These are phyloP conservation scores for Balaeniceps rex DNA, from an alignment of 2,113 vertebrate genomes.

Conservation along the genomic window DNA sequence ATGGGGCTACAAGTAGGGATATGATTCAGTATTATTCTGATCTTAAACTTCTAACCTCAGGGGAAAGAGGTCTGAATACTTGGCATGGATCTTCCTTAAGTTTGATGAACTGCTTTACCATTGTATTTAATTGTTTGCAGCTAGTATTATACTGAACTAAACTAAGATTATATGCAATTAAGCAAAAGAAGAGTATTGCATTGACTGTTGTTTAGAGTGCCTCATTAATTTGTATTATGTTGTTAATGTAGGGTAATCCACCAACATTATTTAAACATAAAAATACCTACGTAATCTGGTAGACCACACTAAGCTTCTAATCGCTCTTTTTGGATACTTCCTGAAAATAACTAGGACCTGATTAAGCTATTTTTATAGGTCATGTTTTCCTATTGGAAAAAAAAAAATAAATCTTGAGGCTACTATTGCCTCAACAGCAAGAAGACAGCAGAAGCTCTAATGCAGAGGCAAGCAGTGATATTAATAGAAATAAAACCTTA, in stretches of 20 bases:
- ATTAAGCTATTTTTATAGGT: not conserved
- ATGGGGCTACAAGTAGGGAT: not conserved
- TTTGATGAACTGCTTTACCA: slow-evolving; percentile 56
- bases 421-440: not conserved
- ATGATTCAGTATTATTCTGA: slow-evolving; percentile 27
- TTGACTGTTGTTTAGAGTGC: not conserved
- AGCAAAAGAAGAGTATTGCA: slow-evolving; percentile 5
- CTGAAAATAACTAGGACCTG: not conserved
- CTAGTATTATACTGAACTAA: slow-evolving; percentile 47
- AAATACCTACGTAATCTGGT: slow-evolving; percentile 3
- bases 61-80: slow-evolving; percentile 12
- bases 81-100: slow-evolving; percentile 46
- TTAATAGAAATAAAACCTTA: not conserved
- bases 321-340: not conserved
- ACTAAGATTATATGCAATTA: slow-evolving; percentile 61
- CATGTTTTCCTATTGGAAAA: not conserved
- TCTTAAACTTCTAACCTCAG: not conserved
- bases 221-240: slow-evolving; percentile 58
- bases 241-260: slow-evolving; percentile 1
- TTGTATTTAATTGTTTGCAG: slow-evolving; percentile 64
- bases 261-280: not conserved
- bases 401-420: not conserved
- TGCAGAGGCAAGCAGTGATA: not conserved
- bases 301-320: not conserved
- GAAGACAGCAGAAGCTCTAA: not conserved